These are phyloP conservation scores for Eucriotettix oculatus DNA, from an alignment of 2,888 invertebrate species.

Conservation along the genomic window DNA sequence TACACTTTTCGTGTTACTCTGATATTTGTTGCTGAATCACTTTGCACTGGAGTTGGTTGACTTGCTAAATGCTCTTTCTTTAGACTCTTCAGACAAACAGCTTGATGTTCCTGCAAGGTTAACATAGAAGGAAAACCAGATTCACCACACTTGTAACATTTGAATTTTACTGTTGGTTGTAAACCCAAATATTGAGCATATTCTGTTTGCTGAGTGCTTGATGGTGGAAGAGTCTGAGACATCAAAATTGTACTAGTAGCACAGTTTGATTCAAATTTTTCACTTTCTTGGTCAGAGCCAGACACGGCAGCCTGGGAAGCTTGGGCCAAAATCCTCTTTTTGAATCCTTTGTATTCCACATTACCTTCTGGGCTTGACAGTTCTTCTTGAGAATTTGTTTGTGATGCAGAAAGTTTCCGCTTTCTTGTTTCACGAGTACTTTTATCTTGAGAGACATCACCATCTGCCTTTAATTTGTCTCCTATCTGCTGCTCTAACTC, in stretches of 20 bases:
- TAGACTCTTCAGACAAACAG: slow-evolving; percentile 33
- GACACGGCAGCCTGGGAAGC: neutral
- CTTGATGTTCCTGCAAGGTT: slow-evolving; percentile 51
- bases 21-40: slow-evolving; percentile 32
- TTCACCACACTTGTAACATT: slow-evolving; percentile 55
- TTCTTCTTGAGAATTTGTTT: neutral
- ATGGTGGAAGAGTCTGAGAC: slow-evolving; percentile 3
- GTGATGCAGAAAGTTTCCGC: neutral
- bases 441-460: neutral
- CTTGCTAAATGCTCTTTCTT: slow-evolving; percentile 20
- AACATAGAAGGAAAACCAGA: slow-evolving; percentile 48
- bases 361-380: neutral
- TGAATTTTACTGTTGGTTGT: slow-evolving; percentile 52
- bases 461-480: too few relatives aligned
- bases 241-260: neutral
- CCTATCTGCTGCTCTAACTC: neutral
- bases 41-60: slow-evolving; percentile 27
- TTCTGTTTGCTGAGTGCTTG: slow-evolving; percentile 24
- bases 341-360: slow-evolving; percentile 6
- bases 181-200: slow-evolving; percentile 57
- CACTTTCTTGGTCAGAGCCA: neutral
- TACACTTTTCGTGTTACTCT: slow-evolving; percentile 62
- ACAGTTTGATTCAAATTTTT: neutral
- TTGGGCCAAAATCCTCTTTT: slow-evolving; percentile 7
- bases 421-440: neutral